Base-by-base conservation (phyloP, 2,888 invertebrate genomes). In the Nomada lathburiana region DNA sequence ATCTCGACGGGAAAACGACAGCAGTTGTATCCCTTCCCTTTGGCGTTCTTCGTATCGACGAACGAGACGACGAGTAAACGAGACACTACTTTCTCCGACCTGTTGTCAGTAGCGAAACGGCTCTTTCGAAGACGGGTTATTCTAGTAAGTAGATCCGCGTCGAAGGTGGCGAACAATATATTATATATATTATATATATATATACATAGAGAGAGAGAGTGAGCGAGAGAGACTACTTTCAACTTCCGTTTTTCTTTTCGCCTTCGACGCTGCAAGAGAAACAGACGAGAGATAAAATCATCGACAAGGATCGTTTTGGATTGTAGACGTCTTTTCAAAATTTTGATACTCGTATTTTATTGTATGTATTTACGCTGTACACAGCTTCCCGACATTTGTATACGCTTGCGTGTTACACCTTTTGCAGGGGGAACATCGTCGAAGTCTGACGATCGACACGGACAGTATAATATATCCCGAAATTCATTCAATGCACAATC, bases 311-410 rank as follows among this genome's bases (percentile, higher is more conserved):
- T 59, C 63, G 60, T 80, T 80, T 80, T 63, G 57, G 59, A 76
- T 82, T 82, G 65, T 70, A 76, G 78, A 64, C 62, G 80, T 82
- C 76, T 88, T 84, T 84, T 86, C 87, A 75, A 88, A 88, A 88
- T 88, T 87, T 87, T 88, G 82, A 88, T 88, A 88, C 76, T 83
- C 85, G 64, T 86, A 82, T 81, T 82, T 64, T 86, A 83, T 81
- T 82, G 71, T 88, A 86, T 7, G 36, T 36, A 36, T 36, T 36
- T 76, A 84, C 68, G 74, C 77, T 83, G 53, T 83, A 82, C 68
- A 77, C 80, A 67, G 73, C 73, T 80, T 74, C 64, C 77, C 78
- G 73, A 79, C 72, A 76, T 87, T 88, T 86, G 74, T 88, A 87
- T 86, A 80, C 79, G 79, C 86, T 88, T 86, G 85, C 82, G 79